Conservation (phyloP, 92 coral and sea anemone species). For the Porites rus region DNA sequence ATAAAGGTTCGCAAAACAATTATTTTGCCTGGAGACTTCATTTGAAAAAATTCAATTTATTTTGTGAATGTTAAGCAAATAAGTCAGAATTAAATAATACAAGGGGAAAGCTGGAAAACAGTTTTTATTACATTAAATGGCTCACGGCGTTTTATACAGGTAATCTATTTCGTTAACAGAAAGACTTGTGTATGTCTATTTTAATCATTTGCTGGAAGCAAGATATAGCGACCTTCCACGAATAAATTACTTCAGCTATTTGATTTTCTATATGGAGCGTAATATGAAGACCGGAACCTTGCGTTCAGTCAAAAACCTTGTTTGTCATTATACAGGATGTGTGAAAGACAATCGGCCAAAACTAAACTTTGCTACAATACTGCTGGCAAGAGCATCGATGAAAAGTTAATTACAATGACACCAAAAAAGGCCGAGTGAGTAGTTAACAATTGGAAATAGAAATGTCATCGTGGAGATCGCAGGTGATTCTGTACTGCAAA, state of each 20-base stretch:
- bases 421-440: conserved; percentile 89
- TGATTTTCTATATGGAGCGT: conserved; percentile 66
- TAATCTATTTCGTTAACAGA: conserved; percentile 43
- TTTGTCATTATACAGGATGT: conserved; percentile 85
- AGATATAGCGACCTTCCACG: conserved; percentile 43
- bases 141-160: conserved; percentile 47
- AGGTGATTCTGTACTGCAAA: conserved; percentile 76
- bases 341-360: conserved; percentile 64
- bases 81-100: conserved; percentile 54
- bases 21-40: conserved; percentile 36
- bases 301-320: conserved; percentile 45
- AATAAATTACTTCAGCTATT: conserved; percentile 55
- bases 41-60: conserved; percentile 83
- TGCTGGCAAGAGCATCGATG: conserved; percentile 74
- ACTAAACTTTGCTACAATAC: conserved; percentile 79
- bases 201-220: conserved; percentile 54
- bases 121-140: conserved; percentile 56
- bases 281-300: conserved; percentile 80
- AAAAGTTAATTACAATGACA: conserved; percentile 83
- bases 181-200: conserved; percentile 49
- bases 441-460: conserved; percentile 87
- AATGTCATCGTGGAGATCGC: conserved; percentile 74
- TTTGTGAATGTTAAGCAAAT: conserved; percentile 74
- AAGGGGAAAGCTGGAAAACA: conserved; percentile 63
- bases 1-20: conserved; percentile 20